Evolutionary conservation across 2,888 invertebrate species (phyloP).

Genomic region (Papilio protenor): DNA sequence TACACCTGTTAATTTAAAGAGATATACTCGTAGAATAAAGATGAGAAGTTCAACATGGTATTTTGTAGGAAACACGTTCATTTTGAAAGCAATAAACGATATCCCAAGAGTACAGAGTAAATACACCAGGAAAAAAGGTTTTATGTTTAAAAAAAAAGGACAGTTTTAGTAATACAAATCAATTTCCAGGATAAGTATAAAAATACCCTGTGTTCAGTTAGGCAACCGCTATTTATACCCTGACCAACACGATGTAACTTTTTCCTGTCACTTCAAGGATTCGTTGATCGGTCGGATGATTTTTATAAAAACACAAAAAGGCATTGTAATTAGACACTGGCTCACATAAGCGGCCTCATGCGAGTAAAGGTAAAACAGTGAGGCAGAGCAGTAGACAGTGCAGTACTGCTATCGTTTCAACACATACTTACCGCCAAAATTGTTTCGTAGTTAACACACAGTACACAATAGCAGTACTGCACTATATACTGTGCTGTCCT

Average conservation of each 20-base stretch:
- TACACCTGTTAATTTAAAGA: too few species aligned
- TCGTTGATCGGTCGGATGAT: constrained; percentile 29
- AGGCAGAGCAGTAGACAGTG: neutral
- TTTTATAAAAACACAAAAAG: constrained; percentile 35
- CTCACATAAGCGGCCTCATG: constrained; percentile 22
- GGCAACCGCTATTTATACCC: neutral
- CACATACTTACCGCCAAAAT: neutral
- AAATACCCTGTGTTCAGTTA: neutral
- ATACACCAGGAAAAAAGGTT: too few species aligned
- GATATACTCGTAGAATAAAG: too few species aligned
- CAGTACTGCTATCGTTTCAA: neutral
- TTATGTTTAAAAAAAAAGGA: too few species aligned
- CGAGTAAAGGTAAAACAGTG: neutral
- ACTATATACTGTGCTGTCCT: neutral
- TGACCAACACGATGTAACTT: constrained; percentile 2
- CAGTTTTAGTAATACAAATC: neutral
- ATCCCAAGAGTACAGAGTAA: too few species aligned
- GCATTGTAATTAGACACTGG: constrained; percentile 40
- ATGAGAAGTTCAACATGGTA: too few species aligned
- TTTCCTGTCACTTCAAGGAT: constrained; percentile 30
- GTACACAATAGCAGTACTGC: neutral
- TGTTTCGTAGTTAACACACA: neutral
- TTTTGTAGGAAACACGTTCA: too few species aligned
- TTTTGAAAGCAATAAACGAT: too few species aligned
- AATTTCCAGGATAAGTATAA: neutral